Evolutionary conservation across 2,888 invertebrate genomes (phyloP).

Genomic region (Lordiphosa andalusiaca): DNA sequence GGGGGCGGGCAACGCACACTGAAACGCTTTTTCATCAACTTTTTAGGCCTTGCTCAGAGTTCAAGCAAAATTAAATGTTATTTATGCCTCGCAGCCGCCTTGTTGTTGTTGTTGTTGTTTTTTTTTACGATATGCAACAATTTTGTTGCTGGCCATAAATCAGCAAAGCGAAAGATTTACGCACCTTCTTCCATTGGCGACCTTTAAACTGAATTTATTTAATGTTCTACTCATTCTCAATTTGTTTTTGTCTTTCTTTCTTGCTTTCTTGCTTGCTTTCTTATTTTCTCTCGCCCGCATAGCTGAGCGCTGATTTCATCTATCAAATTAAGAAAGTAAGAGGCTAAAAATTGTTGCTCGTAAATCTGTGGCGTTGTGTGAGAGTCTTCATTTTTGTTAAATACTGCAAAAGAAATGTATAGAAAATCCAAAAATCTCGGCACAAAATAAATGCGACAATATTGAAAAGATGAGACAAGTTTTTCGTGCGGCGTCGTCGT

Average conservation of each 20-base stretch:
- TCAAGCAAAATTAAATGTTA: conserved; percentile 66
- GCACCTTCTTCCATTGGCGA: conserved; percentile 49
- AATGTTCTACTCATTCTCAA: conserved; percentile 26
- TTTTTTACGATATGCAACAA: conserved; percentile 60
- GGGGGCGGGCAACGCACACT: conserved; percentile 15
- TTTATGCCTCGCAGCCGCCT: conserved; percentile 46
- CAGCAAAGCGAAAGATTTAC: conserved; percentile 42
- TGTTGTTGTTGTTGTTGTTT: conserved; percentile 1
- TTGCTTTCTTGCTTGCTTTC: conserved; percentile 12
- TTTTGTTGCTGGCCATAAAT: conserved; percentile 53
- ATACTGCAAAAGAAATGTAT: conserved; percentile 15
- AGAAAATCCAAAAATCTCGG: conserved; percentile 4
- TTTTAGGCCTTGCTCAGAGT: conserved; percentile 24
- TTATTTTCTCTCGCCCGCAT: conserved; percentile 36
- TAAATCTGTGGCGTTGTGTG: conserved; percentile 57
- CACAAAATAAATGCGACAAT: conserved; percentile 20
- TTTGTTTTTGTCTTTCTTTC: conserved; percentile 1
- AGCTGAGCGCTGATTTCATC: conserved; percentile 68
- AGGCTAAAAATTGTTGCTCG: conserved; percentile 51
- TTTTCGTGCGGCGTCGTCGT: conserved; percentile 1
- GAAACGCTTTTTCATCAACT: conserved; percentile 63
- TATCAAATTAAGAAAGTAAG: conserved; percentile 70
- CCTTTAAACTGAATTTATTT: conserved; percentile 53
- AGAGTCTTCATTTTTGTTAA: conserved; percentile 6
- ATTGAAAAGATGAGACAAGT: conserved; percentile 26